Percentiles rank a stretch among this genome's conserved stretches.
phyloP scores from a whole-genome alignment of 2,113 vertebrate species.

The Pseudorasbora parva region DNA sequence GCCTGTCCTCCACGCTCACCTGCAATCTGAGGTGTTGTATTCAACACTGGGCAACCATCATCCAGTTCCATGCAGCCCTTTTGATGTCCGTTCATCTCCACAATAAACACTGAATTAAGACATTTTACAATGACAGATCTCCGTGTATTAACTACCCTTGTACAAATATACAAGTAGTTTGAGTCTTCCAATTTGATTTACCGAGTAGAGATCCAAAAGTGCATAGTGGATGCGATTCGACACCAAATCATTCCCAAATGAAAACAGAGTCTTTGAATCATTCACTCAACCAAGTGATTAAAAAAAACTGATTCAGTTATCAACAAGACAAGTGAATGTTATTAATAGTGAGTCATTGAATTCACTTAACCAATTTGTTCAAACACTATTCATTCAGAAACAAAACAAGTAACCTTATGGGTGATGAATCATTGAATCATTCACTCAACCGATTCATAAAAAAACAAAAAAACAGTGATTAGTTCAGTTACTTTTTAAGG shows the following conservation, averaged over 20 bases:
- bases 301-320: background rate
- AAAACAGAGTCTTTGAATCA: background rate
- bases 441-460: background rate
- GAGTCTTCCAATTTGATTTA: too few relatives aligned
- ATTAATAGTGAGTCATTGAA: background rate
- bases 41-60: conserved; percentile 47
- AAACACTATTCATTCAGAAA: background rate
- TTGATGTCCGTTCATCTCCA: background rate
- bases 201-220: background rate
- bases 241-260: background rate
- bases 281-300: background rate
- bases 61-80: conserved; percentile 37
- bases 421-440: background rate
- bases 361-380: background rate
- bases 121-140: background rate
- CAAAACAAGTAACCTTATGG: background rate
- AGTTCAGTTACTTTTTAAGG: too few relatives aligned
- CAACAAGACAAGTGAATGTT: background rate
- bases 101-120: background rate
- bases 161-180: background rate
- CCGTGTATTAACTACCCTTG: background rate
- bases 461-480: background rate
- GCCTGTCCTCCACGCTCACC: background rate
- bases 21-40: background rate
- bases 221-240: background rate